Percentiles rank a stretch among this genome's conserved stretches.
These are phyloP conservation scores for Galerucella calmariensis DNA, from an alignment of 2,888 invertebrate species.

Conservation along the genomic window DNA sequence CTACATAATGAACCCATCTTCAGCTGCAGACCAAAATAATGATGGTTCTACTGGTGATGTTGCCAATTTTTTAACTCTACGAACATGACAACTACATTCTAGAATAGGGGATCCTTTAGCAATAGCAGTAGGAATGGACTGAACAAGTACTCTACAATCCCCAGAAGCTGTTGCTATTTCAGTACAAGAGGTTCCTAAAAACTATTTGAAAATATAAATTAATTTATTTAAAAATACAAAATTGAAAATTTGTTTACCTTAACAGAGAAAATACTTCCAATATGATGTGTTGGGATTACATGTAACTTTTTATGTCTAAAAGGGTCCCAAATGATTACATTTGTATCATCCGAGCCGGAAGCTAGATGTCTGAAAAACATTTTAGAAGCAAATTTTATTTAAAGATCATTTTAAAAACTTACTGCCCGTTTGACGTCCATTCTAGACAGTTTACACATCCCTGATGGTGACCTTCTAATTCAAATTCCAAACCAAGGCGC, in stretches of 20 bases:
- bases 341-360: conserved; percentile 96
- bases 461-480: conserved; percentile 88
- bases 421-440: conserved; percentile 93
- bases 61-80: conserved; percentile 91
- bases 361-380: conserved; percentile 77
- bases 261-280: conserved; percentile 97
- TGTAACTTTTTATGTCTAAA: conserved; percentile 81
- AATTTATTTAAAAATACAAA: background rate
- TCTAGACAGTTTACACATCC: conserved; percentile 98
- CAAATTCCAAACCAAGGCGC: conserved; percentile 83
- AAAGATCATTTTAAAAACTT: conserved; percentile 35
- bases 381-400: background rate
- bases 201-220: conserved; percentile 60
- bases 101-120: conserved; percentile 71
- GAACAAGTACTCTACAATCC: conserved; percentile 72
- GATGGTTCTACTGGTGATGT: conserved; percentile 85
- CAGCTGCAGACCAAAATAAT: conserved; percentile 94
- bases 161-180: conserved; percentile 76
- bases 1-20: conserved; percentile 90
- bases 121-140: conserved; percentile 72
- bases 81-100: conserved; percentile 86
- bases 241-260: conserved; percentile 72
- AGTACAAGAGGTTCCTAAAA: conserved; percentile 66
- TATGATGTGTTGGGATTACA: conserved; percentile 86
- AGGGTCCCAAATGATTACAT: conserved; percentile 95